A percentile compares a stretch with the other conserved stretches of the same genome.
Evolutionary conservation across 2,888 invertebrate species (phyloP).

Genomic region (Prosopocoilus inquinatus): DNA sequence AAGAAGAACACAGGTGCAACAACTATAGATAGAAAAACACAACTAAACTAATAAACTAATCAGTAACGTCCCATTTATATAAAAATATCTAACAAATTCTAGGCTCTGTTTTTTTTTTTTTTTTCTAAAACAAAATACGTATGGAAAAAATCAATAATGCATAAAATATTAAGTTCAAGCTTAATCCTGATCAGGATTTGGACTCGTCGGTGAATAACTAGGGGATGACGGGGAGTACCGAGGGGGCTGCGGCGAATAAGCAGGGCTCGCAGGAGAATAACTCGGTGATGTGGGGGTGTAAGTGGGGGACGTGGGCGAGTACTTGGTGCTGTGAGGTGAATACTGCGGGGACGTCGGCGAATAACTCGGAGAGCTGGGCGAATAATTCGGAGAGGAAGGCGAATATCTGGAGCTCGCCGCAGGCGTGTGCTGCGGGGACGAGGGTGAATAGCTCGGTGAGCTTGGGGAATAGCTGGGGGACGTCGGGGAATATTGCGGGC

Average conservation of each 20-base stretch:
- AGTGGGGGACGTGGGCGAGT: constrained; percentile 77
- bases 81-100: too few relatives aligned
- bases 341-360: constrained; percentile 76
- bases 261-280: constrained; percentile 75
- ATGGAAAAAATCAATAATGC: neutral
- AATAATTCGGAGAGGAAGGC: constrained; percentile 66
- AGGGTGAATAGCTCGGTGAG: constrained; percentile 76
- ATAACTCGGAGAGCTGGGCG: constrained; percentile 74
- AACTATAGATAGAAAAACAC: too few relatives aligned
- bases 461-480: constrained; percentile 85
- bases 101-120: too few relatives aligned
- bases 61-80: too few relatives aligned
- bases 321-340: constrained; percentile 77
- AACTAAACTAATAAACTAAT: too few relatives aligned
- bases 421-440: constrained; percentile 69
- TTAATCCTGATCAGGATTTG: constrained; percentile 51
- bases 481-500: constrained; percentile 83
- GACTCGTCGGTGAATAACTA: constrained; percentile 73
- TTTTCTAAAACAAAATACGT: neutral
- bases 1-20: too few relatives aligned
- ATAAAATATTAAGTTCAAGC: constrained; percentile 17
- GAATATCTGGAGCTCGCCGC: constrained; percentile 74
- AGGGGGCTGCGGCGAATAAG: constrained; percentile 77
- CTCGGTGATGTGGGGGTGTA: constrained; percentile 79
- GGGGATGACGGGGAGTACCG: constrained; percentile 72